Conservation (phyloP, 2,888 invertebrate species). For the Sepiola atlantica region DNA sequence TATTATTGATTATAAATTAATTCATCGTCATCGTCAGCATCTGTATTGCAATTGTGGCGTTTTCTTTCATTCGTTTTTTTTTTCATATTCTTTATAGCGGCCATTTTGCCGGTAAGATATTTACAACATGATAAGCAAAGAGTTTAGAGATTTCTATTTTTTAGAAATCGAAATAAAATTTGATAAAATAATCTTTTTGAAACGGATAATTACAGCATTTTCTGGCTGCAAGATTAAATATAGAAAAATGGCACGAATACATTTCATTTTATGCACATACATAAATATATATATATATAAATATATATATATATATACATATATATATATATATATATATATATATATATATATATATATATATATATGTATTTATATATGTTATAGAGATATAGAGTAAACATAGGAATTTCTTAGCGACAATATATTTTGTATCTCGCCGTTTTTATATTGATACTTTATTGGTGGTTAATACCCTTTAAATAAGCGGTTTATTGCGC, state of each 20-base stretch:
- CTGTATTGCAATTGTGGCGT: background rate
- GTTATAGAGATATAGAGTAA: no score
- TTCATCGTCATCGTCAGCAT: background rate
- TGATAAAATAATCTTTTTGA: background rate
- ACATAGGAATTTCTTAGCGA: no score
- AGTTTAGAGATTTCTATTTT: background rate
- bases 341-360: background rate
- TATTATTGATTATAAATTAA: background rate
- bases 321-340: no score
- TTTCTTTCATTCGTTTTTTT: background rate
- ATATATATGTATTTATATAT: background rate
- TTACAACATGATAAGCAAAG: background rate
- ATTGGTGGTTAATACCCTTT: no score
- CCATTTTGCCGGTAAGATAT: slow-evolving; percentile 22
- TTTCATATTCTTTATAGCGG: background rate
- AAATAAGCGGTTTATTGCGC: no score
- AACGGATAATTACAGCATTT: background rate
- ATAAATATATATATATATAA: background rate
- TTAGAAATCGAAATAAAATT: no score
- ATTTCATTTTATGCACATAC: background rate
- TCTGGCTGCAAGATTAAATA: background rate
- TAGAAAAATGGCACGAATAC: background rate
- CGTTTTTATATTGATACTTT: no score
- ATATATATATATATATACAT: background rate
- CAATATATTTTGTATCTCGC: no score